Evolutionary conservation across 2,113 vertebrate species (phyloP).

Genomic region (Elanus axillaris): DNA sequence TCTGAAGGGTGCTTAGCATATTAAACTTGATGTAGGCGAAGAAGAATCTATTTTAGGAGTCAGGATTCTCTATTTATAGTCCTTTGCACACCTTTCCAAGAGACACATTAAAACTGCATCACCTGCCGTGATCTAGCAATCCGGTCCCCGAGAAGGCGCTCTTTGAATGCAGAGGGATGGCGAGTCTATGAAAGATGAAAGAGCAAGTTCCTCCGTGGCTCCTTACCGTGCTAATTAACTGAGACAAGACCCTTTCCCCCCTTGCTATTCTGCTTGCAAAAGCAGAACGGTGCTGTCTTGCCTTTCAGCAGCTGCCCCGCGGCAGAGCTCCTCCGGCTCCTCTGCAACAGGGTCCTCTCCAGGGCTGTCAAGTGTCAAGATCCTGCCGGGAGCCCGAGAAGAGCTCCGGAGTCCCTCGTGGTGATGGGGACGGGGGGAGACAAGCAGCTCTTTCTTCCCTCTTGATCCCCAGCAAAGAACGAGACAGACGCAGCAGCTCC

Average conservation of each 20-base stretch:
- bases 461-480: neutral
- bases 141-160: neutral
- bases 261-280: neutral
- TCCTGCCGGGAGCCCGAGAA: neutral
- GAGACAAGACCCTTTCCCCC: neutral
- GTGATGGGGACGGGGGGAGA: neutral
- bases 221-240: neutral
- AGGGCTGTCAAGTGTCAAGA: neutral
- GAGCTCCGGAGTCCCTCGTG: neutral
- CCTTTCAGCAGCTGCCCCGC: neutral
- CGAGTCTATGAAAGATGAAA: neutral
- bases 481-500: neutral
- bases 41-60: neutral
- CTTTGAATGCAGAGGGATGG: neutral
- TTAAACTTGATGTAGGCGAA: neutral
- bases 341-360: neutral
- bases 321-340: neutral
- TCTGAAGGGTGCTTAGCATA: neutral
- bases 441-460: neutral
- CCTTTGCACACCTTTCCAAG: neutral
- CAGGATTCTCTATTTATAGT: constrained; percentile 16
- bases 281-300: neutral
- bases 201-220: neutral
- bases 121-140: neutral
- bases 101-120: constrained; percentile 16